phyloP scores from a whole-genome alignment of 2,888 invertebrate species.

The Cheilosia vernalis region DNA sequence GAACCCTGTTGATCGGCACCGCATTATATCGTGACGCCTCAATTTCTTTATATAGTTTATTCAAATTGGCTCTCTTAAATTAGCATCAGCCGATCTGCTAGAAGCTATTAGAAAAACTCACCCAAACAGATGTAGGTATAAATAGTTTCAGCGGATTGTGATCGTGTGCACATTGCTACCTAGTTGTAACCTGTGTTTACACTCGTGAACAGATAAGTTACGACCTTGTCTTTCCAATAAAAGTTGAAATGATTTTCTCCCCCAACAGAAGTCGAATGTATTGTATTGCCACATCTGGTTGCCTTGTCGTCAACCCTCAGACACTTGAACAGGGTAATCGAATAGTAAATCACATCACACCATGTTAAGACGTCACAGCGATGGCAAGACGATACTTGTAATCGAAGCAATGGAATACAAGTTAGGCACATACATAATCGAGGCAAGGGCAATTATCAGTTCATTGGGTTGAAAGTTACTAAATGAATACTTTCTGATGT shows the following conservation, averaged over 20 bases:
- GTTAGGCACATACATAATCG: background rate
- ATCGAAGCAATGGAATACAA: background rate
- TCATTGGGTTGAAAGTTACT: slow-evolving; percentile 55
- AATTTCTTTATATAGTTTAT: slow-evolving; percentile 5
- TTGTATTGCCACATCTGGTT: slow-evolving; percentile 37
- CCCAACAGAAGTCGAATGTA: background rate
- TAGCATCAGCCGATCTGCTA: slow-evolving; percentile 12
- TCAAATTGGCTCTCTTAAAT: slow-evolving; percentile 26
- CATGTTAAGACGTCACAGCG: slow-evolving; percentile 53
- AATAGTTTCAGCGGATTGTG: slow-evolving; percentile 18
- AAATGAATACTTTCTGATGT: slow-evolving; percentile 11
- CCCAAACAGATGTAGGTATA: slow-evolving; percentile 18
- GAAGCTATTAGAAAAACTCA: slow-evolving; percentile 5
- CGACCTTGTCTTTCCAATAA: background rate
- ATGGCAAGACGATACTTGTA: slow-evolving; percentile 42
- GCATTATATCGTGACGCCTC: background rate
- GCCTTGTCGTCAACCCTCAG: slow-evolving; percentile 38
- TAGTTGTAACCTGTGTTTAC: too few species aligned
- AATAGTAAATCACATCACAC: slow-evolving; percentile 56
- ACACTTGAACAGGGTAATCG: slow-evolving; percentile 47
- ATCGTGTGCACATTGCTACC: slow-evolving; percentile 1
- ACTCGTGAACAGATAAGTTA: background rate
- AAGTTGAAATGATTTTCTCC: background rate
- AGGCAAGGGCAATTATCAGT: slow-evolving; percentile 34
- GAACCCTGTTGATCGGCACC: slow-evolving; percentile 61